Evolutionary conservation across 2,113 vertebrate genomes (phyloP).

Genomic region (Pseudorasbora parva): DNA sequence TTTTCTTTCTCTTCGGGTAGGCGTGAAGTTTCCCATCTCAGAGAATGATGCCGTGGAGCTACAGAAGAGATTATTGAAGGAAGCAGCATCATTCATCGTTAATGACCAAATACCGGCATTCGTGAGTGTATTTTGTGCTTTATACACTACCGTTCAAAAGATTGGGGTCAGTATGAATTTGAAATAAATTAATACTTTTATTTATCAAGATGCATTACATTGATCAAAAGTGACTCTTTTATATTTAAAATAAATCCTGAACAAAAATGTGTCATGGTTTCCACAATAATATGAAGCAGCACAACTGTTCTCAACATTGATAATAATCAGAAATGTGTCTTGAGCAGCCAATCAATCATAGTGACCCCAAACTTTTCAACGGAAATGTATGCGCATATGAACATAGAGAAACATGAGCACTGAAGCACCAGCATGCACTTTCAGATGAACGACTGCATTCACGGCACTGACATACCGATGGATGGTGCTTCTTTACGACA

Average conservation of each 20-base stretch:
- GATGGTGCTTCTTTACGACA: slow-evolving; percentile 78
- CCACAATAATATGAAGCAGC: background rate
- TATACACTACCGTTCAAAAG: background rate
- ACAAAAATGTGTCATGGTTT: background rate
- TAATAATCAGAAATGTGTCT: background rate
- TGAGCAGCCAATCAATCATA: background rate
- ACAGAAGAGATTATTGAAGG: slow-evolving; percentile 76
- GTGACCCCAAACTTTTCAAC: no score
- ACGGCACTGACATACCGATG: slow-evolving; percentile 71
- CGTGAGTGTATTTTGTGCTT: slow-evolving; percentile 66
- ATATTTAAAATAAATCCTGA: background rate
- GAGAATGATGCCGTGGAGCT: slow-evolving; percentile 66
- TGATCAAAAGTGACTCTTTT: background rate
- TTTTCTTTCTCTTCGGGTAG: slow-evolving; percentile 61
- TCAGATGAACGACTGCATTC: slow-evolving; percentile 74
- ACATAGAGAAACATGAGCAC: no score
- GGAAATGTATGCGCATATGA: no score
- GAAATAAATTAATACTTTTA: background rate
- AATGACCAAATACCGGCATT: slow-evolving; percentile 79
- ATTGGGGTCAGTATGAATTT: no score
- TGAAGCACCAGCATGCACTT: background rate
- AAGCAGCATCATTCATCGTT: slow-evolving; percentile 77
- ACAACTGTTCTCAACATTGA: background rate
- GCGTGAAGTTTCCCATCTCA: slow-evolving; percentile 70
- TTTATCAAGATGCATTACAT: background rate